Conservation (phyloP, 2,888 invertebrate genomes). For the Leptogaster cylindrica region DNA sequence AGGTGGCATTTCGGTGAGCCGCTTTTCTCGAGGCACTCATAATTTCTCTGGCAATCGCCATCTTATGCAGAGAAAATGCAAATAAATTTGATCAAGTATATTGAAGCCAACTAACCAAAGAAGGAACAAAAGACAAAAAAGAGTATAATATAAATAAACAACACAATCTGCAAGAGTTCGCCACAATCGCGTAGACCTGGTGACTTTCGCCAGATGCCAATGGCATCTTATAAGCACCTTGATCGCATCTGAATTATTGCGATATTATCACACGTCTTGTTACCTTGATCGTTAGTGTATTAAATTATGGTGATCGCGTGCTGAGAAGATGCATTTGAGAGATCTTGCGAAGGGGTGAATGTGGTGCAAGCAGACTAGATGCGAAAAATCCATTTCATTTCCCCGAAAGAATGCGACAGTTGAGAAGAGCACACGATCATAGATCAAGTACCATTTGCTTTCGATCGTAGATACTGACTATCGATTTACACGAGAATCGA, state of each 20-base stretch:
- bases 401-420: constrained; percentile 17
- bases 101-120: no score
- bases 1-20: not conserved
- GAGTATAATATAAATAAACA: constrained; percentile 8
- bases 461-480: no score
- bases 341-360: no score
- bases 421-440: no score
- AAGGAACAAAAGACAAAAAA: not conserved
- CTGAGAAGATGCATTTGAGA: not conserved
- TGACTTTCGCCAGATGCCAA: constrained; percentile 34
- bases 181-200: not conserved
- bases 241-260: constrained; percentile 25
- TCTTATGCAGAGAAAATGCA: not conserved
- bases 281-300: not conserved
- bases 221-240: not conserved
- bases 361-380: not conserved
- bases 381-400: not conserved
- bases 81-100: not conserved
- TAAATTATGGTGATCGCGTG: constrained; percentile 4
- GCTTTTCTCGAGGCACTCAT: not conserved
- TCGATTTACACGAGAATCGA: no score
- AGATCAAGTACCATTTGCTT: no score
- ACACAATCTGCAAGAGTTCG: constrained; percentile 7
- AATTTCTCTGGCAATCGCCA: constrained; percentile 26
- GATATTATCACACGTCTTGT: constrained; percentile 10